phyloP scores from a whole-genome alignment of 2,888 invertebrate species.

The Neria commutata region DNA sequence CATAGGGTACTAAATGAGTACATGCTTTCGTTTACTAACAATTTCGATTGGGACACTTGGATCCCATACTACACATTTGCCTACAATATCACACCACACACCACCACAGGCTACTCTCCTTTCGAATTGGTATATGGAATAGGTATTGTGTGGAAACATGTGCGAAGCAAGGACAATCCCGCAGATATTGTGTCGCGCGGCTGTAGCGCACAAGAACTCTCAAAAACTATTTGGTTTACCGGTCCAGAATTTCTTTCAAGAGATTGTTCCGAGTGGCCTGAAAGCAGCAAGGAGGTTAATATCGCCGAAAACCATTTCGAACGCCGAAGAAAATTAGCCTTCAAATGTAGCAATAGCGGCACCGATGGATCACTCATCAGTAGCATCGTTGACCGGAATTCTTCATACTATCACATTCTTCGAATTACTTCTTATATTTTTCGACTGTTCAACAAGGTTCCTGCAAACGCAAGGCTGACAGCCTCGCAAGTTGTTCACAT shows the following conservation, averaged over 20 bases:
- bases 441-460: conserved; percentile 1
- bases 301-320: not conserved
- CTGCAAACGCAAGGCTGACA: not conserved
- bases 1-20: too few relatives aligned
- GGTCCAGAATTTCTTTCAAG: not conserved
- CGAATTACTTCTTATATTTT: not conserved
- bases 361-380: conserved; percentile 5
- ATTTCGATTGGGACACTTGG: too few relatives aligned
- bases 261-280: not conserved
- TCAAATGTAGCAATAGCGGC: not conserved
- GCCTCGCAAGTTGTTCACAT: not conserved
- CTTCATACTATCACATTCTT: conserved; percentile 3
- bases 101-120: too few relatives aligned
- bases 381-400: not conserved
- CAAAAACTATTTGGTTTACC: conserved; percentile 1
- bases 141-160: not conserved
- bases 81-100: too few relatives aligned
- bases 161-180: not conserved
- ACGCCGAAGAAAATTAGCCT: not conserved
- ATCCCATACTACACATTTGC: too few relatives aligned
- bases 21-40: too few relatives aligned
- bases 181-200: conserved; percentile 6
- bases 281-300: not conserved
- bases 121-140: too few relatives aligned
- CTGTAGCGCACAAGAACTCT: not conserved